A percentile compares a stretch with the other conserved stretches of the same genome.
phyloP scores from a whole-genome alignment of 2,888 invertebrate species.

The Drosophila falleni region DNA sequence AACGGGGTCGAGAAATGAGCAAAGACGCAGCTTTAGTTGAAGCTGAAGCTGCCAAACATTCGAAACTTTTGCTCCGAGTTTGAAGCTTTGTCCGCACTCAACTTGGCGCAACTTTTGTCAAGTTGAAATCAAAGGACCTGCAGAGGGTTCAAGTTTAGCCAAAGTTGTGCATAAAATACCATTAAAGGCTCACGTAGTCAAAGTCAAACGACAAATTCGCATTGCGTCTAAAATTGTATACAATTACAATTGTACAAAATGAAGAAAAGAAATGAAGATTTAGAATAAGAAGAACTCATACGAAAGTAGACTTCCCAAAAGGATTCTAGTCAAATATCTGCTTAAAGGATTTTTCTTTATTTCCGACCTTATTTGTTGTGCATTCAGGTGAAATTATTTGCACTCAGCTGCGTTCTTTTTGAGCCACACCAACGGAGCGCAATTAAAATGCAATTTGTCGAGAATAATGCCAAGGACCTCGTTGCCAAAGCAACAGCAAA shows the following conservation, averaged over 20 bases:
- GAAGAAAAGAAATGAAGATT: background rate
- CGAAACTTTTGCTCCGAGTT: conserved; percentile 40
- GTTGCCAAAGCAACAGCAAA: conserved; percentile 29
- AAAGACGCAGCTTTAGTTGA: conserved; percentile 7
- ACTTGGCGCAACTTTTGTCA: conserved; percentile 68
- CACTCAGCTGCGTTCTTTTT: conserved; percentile 66
- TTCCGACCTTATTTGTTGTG: conserved; percentile 62
- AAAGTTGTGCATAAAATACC: conserved; percentile 66
- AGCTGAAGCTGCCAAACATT: conserved; percentile 13
- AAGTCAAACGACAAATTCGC: conserved; percentile 79
- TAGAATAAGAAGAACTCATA: background rate
- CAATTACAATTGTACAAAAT: conserved; percentile 37
- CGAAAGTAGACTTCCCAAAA: conserved; percentile 5
- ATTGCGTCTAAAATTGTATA: conserved; percentile 51
- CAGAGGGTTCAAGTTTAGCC: conserved; percentile 57
- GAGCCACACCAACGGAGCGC: conserved; percentile 48
- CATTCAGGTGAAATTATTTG: conserved; percentile 70
- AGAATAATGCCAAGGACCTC: conserved; percentile 51
- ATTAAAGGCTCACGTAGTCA: conserved; percentile 76
- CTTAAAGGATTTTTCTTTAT: conserved; percentile 55
- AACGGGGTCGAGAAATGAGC: conserved; percentile 39
- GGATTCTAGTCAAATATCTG: conserved; percentile 38
- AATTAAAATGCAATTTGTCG: conserved; percentile 77
- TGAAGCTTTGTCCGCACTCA: conserved; percentile 33
- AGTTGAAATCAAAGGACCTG: conserved; percentile 71